A percentile compares a stretch with the other conserved stretches of the same genome.
These are phyloP conservation scores for Lophius americanus DNA, from an alignment of 2,797 vertebrate genomes.

Conservation along the genomic window DNA sequence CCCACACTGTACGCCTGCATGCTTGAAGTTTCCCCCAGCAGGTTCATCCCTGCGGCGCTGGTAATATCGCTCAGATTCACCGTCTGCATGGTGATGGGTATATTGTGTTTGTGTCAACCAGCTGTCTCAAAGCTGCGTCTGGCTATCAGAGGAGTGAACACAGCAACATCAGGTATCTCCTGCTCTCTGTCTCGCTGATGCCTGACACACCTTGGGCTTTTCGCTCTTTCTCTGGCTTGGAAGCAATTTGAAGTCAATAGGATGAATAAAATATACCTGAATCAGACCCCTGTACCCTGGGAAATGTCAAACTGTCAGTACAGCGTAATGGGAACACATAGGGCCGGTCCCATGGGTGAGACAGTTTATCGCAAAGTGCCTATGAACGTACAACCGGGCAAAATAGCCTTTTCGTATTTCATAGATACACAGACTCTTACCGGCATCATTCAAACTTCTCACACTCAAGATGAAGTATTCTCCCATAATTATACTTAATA, in stretches of 20 bases:
- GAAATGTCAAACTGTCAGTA: conserved; percentile 80
- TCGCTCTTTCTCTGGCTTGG: conserved; percentile 59
- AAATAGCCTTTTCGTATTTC: conserved; percentile 40
- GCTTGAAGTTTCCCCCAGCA: conserved; percentile 26
- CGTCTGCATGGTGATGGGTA: conserved; percentile 59
- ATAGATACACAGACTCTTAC: conserved; percentile 26
- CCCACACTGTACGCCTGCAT: conserved; percentile 16
- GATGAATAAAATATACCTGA: conserved; percentile 85
- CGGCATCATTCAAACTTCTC: not conserved
- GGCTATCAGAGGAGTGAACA: conserved; percentile 64
- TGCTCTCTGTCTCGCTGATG: conserved; percentile 46
- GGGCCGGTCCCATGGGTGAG: conserved; percentile 58
- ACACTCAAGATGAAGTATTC: not conserved
- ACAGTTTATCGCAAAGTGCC: conserved; percentile 54
- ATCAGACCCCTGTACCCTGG: conserved; percentile 75
- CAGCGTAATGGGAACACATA: conserved; percentile 76
- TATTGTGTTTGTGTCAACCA: conserved; percentile 63
- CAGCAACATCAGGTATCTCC: conserved; percentile 60
- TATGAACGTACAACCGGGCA: conserved; percentile 28
- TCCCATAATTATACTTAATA: not conserved
- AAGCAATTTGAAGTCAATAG: conserved; percentile 70
- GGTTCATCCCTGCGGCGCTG: conserved; percentile 44
- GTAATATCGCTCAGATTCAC: conserved; percentile 51
- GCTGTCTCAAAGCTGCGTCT: conserved; percentile 56
- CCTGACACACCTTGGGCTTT: conserved; percentile 55